Evolutionary conservation across 2,797 vertebrate species (phyloP), one percentile per base, ranked within the genome.

Genomic region (Xenopus petersii): DNA sequence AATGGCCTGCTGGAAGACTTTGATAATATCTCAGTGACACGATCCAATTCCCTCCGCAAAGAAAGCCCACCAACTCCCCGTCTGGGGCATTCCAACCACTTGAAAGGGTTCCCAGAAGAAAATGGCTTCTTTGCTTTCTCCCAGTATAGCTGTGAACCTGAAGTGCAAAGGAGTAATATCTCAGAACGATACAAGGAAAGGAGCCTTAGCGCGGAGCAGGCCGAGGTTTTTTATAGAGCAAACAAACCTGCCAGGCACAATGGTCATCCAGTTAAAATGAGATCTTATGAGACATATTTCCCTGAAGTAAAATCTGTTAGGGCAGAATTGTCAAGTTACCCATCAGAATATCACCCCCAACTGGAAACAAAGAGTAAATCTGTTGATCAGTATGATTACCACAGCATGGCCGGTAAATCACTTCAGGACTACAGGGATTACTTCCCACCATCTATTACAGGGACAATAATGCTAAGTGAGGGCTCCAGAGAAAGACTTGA

Each of bases 1-100:
- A 99, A 99, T 0, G 97, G 97, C 75, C 91, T 99, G 63, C 90
- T 99, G 47, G 96, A 99, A 86, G 97, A 98, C 82, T 98, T 99
- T 0, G 96, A 99, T 93, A 98, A 94, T 83, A 97, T 99, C 87
- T 99, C 97, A 0, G 97, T 99, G 79, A 98, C 96, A 0, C 94
- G 96, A 48, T 99, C 97, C 85, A 99, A 99, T 84, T 99, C 97
- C 47, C 88, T 99, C 70, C 90, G 97, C 64, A 98, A 97, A 81
- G 96, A 99, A 83, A 99, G 97, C 58, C 96, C 95, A 0, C 94
- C 95, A 3, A 94, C 94, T 9, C 86, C 92, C 10, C 94, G 94
- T 77, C 94, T 92, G 82, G 93, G 93, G 48, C 83, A 87, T 0
- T 49, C 87, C 4, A 87, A 92, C 80, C 87, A 84, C 0, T 83